These are phyloP conservation scores for Melanaphis sacchari DNA, from an alignment of 1,140 invertebrate genomes.

Conservation along the genomic window DNA sequence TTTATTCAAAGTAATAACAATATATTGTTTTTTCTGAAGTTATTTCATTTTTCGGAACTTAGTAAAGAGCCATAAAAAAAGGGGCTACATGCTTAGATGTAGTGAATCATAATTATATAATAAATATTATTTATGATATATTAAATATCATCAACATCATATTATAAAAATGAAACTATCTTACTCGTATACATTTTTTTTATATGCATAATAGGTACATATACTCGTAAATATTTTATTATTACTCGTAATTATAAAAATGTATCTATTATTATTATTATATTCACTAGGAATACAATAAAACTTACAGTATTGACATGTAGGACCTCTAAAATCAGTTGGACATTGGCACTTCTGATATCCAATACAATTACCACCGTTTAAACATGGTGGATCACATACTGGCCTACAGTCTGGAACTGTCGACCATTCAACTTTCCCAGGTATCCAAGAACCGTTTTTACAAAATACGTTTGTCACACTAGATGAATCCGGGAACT, in stretches of 20 bases:
- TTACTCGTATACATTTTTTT: no score
- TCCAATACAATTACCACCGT: conserved; percentile 78
- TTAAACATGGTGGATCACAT: conserved; percentile 76
- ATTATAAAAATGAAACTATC: no score
- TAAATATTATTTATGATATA: neutral
- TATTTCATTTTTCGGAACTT: neutral
- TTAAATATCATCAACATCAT: no score
- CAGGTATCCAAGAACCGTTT: conserved; percentile 72
- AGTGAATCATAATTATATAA: neutral
- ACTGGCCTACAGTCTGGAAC: conserved; percentile 74
- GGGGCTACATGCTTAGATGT: neutral
- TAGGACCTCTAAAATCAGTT: conserved; percentile 73
- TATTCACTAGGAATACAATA: neutral
- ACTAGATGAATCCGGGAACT: conserved; percentile 72
- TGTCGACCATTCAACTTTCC: conserved; percentile 67
- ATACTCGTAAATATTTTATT: neutral
- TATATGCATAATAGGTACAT: no score
- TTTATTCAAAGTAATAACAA: neutral
- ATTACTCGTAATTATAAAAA: neutral
- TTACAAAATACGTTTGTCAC: conserved; percentile 71
- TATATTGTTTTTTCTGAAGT: neutral
- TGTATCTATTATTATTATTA: neutral
- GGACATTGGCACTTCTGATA: conserved; percentile 80
- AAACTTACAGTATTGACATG: conserved; percentile 79
- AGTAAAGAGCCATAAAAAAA: neutral